A percentile compares a stretch with the other conserved stretches of the same genome.
Conservation (phyloP, 2,797 vertebrate species). For the Picus viridis region DNA sequence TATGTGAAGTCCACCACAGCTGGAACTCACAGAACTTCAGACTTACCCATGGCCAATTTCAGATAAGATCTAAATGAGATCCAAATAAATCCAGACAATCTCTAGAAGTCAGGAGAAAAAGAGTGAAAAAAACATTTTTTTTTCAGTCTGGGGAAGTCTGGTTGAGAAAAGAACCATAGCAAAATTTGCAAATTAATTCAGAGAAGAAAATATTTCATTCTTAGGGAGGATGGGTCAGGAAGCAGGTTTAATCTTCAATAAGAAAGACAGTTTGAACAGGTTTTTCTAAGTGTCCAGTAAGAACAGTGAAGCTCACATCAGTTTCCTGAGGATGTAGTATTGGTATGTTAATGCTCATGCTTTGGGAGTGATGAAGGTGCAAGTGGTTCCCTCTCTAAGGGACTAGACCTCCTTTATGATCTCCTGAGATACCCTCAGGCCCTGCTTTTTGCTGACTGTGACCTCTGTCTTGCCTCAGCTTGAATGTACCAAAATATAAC, state of each 20-base stretch:
- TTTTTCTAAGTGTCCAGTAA: background rate
- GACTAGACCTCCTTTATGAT: accelerated
- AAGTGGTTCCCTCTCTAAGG: background rate
- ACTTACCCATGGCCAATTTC: background rate
- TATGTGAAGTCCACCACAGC: background rate
- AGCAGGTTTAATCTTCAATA: background rate
- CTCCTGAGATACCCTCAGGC: background rate
- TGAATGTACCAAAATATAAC: background rate
- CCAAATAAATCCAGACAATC: background rate
- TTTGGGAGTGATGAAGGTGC: background rate
- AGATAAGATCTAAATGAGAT: background rate
- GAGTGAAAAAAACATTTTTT: background rate
- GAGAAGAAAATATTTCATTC: background rate
- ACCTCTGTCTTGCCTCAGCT: background rate
- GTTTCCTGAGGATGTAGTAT: background rate
- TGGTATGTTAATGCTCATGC: background rate
- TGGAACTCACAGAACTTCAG: background rate
- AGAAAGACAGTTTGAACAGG: background rate
- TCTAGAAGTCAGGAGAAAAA: background rate
- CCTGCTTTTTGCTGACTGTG: background rate
- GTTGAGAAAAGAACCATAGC: accelerated
- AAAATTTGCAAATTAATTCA: background rate
- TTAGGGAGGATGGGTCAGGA: background rate
- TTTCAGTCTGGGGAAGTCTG: background rate
- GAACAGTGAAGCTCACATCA: background rate